Base-by-base conservation (phyloP, 2,113 vertebrate genomes). In the Ornithorhynchus anatinus region DNA sequence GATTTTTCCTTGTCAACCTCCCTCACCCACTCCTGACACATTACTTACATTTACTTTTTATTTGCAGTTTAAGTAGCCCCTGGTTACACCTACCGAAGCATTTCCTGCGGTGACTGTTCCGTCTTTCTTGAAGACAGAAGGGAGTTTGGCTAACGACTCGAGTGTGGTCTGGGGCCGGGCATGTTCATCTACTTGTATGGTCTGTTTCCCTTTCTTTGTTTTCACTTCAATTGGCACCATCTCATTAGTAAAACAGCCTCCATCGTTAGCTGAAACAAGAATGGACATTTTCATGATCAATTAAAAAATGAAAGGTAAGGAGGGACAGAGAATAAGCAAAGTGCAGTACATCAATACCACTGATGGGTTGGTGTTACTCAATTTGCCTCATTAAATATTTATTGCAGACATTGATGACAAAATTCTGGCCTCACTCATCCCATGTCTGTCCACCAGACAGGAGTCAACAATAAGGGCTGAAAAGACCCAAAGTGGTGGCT, bases 21-120 rank as follows among this genome's bases (percentile, higher is more conserved):
- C n/a, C n/a, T n/a, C n/a, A n/a, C n/a, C n/a, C n/a, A n/a, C n/a
- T n/a, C n/a, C n/a, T n/a, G n/a, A n/a, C n/a, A n/a, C n/a, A n/a
- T n/a, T 5, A 3, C 13, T 8, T 25, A 50, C 25, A 29, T 10
- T 29, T 10, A 14, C 27, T 48, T 50, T 29, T 7, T 29, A 6
- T 5, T 27, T 12, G 27, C 13, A 15, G 45, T 47, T 47, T 47
- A 8, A 47, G 22, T 13, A 8, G 11, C 7, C 23, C 6, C 10
- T 1, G 19, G 17, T 1, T 20, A 54, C 17, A 58, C 97, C 79
- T 85, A 99, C 97, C 8, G 98, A 99, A 6, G 98, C 97, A 7
- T 99, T 99, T 37, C 95, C 98, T 20, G 97, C 97, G 0, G 98
- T 99, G 54, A 99, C 95, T 0, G 96, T 96, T 3, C 98, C 98